Base-by-base conservation (phyloP, 2,113 vertebrate genomes). In the Dascyllus trimaculatus region DNA sequence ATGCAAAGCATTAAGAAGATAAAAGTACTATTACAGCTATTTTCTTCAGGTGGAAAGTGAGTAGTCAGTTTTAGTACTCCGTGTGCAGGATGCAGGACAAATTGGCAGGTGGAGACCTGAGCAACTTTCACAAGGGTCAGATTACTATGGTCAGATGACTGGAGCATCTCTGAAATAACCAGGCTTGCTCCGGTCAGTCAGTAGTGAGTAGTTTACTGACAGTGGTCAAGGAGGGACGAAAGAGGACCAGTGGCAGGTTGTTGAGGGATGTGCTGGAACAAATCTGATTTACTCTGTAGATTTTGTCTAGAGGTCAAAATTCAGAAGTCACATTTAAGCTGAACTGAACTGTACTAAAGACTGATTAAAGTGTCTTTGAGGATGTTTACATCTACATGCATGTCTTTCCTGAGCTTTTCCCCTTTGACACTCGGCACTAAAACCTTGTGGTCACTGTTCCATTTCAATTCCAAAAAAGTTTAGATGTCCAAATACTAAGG, bases 51-150 rank as follows among this genome's bases (percentile, higher is more conserved):
- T 51, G 48, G 17, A 19, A 3, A 11, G 48, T 51, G 48, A 51
- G 17, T 6, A 51, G 48, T 51, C 3, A 45, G 19, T 0, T 69
- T 17, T 43, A 13, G 40, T 43, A 43, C 40, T 49, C 4, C 0
- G 49, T n/a, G 24, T 14, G 18, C 24, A 15, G 66, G 32, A 67
- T 40, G 21, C 15, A 11, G 0, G 66, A 57, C n/a, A 38, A 57
- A 69, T 57, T 57, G 40, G 38, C 38, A 56, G 66, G 56, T 21
- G 38, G 52, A 24, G 24, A 57, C 52, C 52, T n/a, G 49, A 21
- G 49, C 49, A 51, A 51, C 49, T 21, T 21, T 51, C n/a, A 51
- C 49, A 51, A 51, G 19, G 49, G 49, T 51, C 49, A 51, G 7
- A 51, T 51, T 51, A n/a, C 17, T 51, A 51, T 18, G 46, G 49